These are phyloP conservation scores for Conops quadrifasciatus DNA, from an alignment of 2,888 invertebrate species.

Conservation along the genomic window DNA sequence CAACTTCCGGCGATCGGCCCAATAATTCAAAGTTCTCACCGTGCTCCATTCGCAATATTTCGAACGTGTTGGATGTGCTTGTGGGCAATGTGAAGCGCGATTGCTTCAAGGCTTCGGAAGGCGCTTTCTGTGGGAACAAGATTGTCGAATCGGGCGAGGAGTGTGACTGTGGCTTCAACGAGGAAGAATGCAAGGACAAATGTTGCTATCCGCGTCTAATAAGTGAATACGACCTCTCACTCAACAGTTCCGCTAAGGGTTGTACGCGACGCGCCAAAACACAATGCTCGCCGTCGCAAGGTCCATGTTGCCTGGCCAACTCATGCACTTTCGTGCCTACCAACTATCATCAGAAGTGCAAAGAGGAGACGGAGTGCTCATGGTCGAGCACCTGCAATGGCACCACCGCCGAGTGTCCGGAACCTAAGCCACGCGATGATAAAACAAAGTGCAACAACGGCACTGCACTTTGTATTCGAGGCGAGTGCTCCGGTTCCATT, in stretches of 20 bases:
- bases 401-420: constrained; percentile 85
- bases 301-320: constrained; percentile 90
- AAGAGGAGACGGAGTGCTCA: constrained; percentile 88
- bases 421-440: constrained; percentile 81
- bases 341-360: constrained; percentile 75
- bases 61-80: constrained; percentile 91
- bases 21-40: constrained; percentile 98
- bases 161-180: constrained; percentile 96
- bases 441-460: constrained; percentile 96
- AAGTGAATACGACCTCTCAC: constrained; percentile 73
- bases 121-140: constrained; percentile 99
- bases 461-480: constrained; percentile 84
- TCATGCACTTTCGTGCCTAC: constrained; percentile 80
- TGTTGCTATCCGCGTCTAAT: constrained; percentile 93
- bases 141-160: constrained; percentile 98
- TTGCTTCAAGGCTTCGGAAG: constrained; percentile 90
- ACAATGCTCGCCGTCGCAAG: constrained; percentile 92
- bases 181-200: constrained; percentile 87
- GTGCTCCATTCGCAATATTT: constrained; percentile 95
- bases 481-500: constrained; percentile 94
- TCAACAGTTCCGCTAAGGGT: constrained; percentile 78
- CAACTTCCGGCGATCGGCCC: constrained; percentile 96
- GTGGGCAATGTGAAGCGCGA: constrained; percentile 90
- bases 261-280: constrained; percentile 81
- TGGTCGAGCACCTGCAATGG: constrained; percentile 89